A percentile compares a stretch with the other conserved stretches of the same genome.
phyloP scores from a whole-genome alignment of 2,797 vertebrate species.

The Avahi laniger region DNA sequence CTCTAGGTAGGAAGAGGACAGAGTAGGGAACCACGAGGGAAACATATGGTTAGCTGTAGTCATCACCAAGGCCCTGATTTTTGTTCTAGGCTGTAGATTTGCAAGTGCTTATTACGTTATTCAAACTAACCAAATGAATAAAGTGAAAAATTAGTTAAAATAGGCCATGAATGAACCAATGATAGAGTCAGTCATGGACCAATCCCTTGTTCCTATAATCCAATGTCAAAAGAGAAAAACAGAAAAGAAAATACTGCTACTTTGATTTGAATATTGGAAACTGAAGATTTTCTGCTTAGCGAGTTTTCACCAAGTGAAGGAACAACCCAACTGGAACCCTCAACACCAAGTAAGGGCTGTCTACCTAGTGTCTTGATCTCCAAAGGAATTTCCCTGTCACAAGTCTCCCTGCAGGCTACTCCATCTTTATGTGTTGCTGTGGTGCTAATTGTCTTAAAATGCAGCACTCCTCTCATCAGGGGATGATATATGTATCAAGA shows the following conservation, averaged over 20 bases:
- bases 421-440: background rate
- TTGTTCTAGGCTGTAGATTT: background rate
- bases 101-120: constrained; percentile 23
- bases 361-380: background rate
- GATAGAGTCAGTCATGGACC: background rate
- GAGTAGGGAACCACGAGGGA: background rate
- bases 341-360: background rate
- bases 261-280: constrained; percentile 47
- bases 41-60: background rate
- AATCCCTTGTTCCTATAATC: background rate
- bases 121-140: constrained; percentile 47
- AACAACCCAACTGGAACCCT: background rate
- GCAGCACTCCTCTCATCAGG: background rate
- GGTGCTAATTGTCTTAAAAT: background rate
- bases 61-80: constrained; percentile 7
- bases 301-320: constrained; percentile 28
- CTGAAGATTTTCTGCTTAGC: constrained; percentile 6
- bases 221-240: background rate
- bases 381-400: background rate
- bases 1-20: background rate
- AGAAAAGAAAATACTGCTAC: background rate
- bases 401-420: background rate
- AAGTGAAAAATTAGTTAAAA: constrained; percentile 21
- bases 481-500: background rate
- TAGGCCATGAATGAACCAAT: background rate